A percentile compares a stretch with the other conserved stretches of the same genome.
phyloP scores from a whole-genome alignment of 1,140 invertebrate genomes.

The Caenorhabditis briggsae region DNA sequence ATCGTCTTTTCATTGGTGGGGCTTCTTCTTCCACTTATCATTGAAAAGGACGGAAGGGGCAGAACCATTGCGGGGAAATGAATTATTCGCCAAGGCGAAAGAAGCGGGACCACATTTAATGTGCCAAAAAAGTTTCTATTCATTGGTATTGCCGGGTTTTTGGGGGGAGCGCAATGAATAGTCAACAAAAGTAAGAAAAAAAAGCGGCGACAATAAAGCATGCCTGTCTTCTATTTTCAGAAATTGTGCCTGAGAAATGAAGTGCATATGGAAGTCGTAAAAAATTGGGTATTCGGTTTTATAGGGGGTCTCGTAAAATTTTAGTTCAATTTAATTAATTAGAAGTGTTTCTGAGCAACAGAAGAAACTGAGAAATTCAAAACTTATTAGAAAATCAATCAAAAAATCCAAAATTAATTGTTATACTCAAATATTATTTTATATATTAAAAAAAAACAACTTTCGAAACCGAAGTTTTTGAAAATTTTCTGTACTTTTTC shows the following conservation, averaged over 20 bases:
- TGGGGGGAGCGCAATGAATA: background rate
- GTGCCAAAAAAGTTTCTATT: background rate
- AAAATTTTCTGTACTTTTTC: too few relatives aligned
- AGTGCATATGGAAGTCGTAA: slow-evolving; percentile 27
- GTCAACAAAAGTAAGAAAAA: slow-evolving; percentile 2
- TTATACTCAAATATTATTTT: too few relatives aligned
- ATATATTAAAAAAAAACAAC: too few relatives aligned
- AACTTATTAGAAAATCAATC: too few relatives aligned
- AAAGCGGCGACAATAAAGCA: background rate
- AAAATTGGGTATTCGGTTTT: background rate
- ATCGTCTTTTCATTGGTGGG: background rate
- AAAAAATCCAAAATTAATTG: too few relatives aligned
- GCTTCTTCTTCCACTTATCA: slow-evolving; percentile 35
- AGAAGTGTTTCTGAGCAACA: too few relatives aligned
- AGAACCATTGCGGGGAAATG: slow-evolving; percentile 17
- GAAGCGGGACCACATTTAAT: background rate
- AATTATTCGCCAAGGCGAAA: slow-evolving; percentile 9
- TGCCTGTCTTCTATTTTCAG: slow-evolving; percentile 10
- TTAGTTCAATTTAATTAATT: background rate
- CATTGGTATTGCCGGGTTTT: background rate
- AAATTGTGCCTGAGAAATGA: background rate
- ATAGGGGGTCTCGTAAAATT: background rate
- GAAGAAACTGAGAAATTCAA: too few relatives aligned
- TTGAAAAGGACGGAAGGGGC: slow-evolving; percentile 1
- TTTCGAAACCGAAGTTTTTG: too few relatives aligned